phyloP scores from a whole-genome alignment of 1,140 invertebrate genomes.

The Bombus waltoni region DNA sequence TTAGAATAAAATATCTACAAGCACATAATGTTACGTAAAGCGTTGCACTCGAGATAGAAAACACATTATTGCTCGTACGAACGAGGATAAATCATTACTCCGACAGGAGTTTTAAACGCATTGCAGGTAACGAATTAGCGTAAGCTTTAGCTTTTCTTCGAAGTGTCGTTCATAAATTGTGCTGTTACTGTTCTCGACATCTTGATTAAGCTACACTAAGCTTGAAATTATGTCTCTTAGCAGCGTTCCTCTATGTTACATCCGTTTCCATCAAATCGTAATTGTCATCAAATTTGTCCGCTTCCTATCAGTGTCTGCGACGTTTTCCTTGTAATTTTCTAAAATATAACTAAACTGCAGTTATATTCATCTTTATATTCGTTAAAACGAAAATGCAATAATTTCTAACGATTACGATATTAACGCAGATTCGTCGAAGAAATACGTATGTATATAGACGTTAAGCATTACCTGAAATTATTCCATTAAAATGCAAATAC shows the following conservation, averaged over 20 bases:
- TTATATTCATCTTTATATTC: no score
- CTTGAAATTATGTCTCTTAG: slow-evolving; percentile 11
- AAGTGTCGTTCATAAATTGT: slow-evolving; percentile 26
- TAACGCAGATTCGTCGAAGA: no score
- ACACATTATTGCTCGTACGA: not conserved
- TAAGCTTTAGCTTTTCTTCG: slow-evolving; percentile 11
- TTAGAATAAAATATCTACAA: no score
- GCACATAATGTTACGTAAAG: no score
- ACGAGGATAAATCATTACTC: not conserved
- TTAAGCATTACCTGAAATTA: no score
- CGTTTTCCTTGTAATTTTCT: not conserved
- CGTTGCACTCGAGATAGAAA: not conserved
- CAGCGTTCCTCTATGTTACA: not conserved
- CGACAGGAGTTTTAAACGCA: not conserved
- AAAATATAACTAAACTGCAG: not conserved
- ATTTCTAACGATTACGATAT: no score
- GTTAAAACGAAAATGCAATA: no score
- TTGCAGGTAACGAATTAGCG: slow-evolving; percentile 6
- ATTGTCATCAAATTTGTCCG: not conserved
- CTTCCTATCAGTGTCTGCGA: not conserved
- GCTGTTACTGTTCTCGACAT: not conserved
- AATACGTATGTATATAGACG: no score
- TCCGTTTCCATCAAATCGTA: not conserved
- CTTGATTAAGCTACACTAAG: slow-evolving; percentile 25
- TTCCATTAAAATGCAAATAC: no score